A percentile compares a stretch with the other conserved stretches of the same genome.
Evolutionary conservation across 2,888 invertebrate genomes (phyloP).

Genomic region (Phytoseiulus persimilis): DNA sequence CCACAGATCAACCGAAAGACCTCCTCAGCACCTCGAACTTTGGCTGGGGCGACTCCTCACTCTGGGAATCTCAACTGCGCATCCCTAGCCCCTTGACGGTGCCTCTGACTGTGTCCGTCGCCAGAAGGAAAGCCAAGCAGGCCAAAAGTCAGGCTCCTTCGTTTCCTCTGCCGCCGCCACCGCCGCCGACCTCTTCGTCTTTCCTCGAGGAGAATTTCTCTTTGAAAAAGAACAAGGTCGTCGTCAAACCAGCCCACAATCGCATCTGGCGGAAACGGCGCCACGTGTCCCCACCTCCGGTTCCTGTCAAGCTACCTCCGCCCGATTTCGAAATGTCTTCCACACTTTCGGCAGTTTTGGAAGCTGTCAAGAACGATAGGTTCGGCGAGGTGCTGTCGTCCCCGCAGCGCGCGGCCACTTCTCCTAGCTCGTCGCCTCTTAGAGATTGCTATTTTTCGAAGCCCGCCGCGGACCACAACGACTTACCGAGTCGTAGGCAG

Average conservation of each 20-base stretch:
- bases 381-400: neutral
- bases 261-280: conserved; percentile 24
- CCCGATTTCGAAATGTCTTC: conserved; percentile 32
- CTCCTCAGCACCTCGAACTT: conserved; percentile 35
- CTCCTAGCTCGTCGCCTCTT: neutral
- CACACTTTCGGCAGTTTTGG: conserved; percentile 22
- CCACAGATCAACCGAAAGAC: conserved; percentile 28
- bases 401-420: neutral
- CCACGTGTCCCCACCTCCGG: conserved; percentile 30
- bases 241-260: conserved; percentile 20
- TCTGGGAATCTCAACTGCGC: conserved; percentile 36
- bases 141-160: neutral
- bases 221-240: conserved; percentile 11
- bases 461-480: conserved; percentile 9
- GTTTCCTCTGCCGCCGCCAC: neutral
- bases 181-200: neutral
- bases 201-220: conserved; percentile 29
- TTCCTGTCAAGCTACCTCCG: conserved; percentile 12
- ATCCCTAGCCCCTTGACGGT: conserved; percentile 37
- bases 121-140: conserved; percentile 27
- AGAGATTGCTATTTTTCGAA: neutral
- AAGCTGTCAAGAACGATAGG: conserved; percentile 11
- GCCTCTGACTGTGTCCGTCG: conserved; percentile 26
- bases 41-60: conserved; percentile 19
- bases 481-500: conserved; percentile 9